Base-by-base conservation (phyloP, 92 coral and sea anemone species). In the Nematostella vectensis region DNA sequence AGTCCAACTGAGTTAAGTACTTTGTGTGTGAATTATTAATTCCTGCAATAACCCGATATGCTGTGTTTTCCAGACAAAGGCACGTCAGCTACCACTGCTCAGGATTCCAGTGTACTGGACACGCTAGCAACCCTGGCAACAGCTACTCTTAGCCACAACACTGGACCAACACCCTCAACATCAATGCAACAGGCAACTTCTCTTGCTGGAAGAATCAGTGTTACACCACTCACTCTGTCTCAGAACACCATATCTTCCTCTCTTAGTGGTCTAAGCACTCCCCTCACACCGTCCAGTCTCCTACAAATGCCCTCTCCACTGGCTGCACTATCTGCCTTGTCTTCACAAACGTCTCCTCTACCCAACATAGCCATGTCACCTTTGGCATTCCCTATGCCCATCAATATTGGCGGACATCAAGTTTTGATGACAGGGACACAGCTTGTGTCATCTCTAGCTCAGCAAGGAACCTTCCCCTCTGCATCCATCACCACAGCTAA, bases 111-210 rank as follows among this genome's bases (percentile, higher is more conserved):
- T 57, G 95, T 91, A 10, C 77, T 91, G 37, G 95, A 86, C 60
- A 81, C 99, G 3, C 57, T 93, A 36, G 99, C 99, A 27, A 93
- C 99, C 2, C 94, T 93, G 47, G 99, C 99, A 19, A 93, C 96
- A 8, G 99, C 99, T 0, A 87, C 89, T 17, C 48, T 93, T 27
- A 83, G 83, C 71, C 96, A 93, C 61, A 78, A 78, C 52, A 71
- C 96, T 10, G 75, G 88, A 3, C 81, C 81, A 13, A 78, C 88
- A 3, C 73, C 89, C 0, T 77, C 99, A 16, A 59, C 87, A 44
- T 76, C 93, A n/a, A 54, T 68, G 25, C 89, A 76, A 51, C 88
- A 88, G 48, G 78, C 82, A 4, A 78, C 96, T 27, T 68, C 99
- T 29, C 62, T 75, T 15, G 59, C 84, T 25, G 86, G 83, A 31